phyloP scores from a whole-genome alignment of 2,797 vertebrate species.

The Moxostoma hubbsi region DNA sequence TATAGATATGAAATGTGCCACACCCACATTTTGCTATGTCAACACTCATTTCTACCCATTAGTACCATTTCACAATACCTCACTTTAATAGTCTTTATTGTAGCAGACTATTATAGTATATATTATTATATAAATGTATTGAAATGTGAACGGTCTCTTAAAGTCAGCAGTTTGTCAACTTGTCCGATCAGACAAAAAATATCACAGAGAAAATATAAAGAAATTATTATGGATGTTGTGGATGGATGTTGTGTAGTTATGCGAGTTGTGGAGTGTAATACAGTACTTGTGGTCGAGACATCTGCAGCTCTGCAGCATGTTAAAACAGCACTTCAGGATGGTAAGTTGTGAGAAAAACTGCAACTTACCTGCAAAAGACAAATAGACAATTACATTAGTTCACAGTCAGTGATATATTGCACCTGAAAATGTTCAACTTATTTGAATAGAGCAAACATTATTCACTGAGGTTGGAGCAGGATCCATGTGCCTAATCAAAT shows the following conservation, averaged over 20 bases:
- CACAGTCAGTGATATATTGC: neutral
- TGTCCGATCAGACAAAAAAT: neutral
- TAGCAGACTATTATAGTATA: too few species aligned
- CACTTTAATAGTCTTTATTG: neutral
- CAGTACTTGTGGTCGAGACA: constrained; percentile 59
- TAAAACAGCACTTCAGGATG: constrained; percentile 18
- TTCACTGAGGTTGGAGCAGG: neutral
- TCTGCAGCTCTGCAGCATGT: constrained; percentile 49
- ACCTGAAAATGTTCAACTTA: neutral
- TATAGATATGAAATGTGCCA: neutral
- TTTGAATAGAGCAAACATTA: neutral
- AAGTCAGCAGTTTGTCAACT: neutral
- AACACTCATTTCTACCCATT: constrained; percentile 2
- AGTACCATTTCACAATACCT: neutral
- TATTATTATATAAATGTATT: too few species aligned
- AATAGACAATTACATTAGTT: constrained; percentile 59
- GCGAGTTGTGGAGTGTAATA: neutral
- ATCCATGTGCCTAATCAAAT: too few species aligned
- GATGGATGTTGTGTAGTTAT: too few species aligned
- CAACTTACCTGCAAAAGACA: constrained; percentile 76
- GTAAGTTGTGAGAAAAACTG: constrained; percentile 19
- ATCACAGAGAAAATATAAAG: neutral
- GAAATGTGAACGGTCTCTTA: neutral
- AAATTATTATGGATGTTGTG: neutral
- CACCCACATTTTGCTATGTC: neutral